A percentile compares a stretch with the other conserved stretches of the same genome.
These are phyloP conservation scores for Diabrotica balteata DNA, from an alignment of 2,888 invertebrate species.

Conservation along the genomic window DNA sequence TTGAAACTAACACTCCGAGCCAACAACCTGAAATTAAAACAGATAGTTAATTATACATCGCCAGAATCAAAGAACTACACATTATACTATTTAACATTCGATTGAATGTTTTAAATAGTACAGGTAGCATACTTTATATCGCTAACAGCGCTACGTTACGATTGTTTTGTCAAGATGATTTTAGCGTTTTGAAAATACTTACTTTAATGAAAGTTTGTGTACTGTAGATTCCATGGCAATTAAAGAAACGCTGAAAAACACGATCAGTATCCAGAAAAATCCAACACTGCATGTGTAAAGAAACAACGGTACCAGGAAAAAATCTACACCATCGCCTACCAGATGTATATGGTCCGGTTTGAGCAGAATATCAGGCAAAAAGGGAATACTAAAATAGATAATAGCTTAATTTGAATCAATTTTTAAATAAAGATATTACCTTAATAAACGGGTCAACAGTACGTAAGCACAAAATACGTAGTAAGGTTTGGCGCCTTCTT, in stretches of 20 bases:
- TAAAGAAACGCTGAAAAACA: slow-evolving; percentile 65
- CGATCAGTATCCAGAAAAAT: slow-evolving; percentile 64
- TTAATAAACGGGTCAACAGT: slow-evolving; percentile 58
- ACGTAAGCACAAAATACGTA: slow-evolving; percentile 64
- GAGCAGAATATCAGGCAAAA: slow-evolving; percentile 41
- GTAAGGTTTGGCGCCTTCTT: slow-evolving; percentile 68
- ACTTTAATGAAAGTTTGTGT: slow-evolving; percentile 73
- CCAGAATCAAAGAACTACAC: too few species aligned
- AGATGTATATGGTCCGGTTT: slow-evolving; percentile 51
- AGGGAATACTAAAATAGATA: slow-evolving; percentile 9
- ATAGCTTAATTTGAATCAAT: slow-evolving; percentile 13
- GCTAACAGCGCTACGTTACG: too few species aligned
- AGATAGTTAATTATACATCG: too few species aligned
- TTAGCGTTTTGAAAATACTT: slow-evolving; percentile 37
- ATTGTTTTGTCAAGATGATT: neutral
- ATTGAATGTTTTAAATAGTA: too few species aligned
- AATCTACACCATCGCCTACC: slow-evolving; percentile 53
- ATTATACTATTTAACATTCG: neutral
- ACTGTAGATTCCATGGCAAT: slow-evolving; percentile 75
- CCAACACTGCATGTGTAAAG: slow-evolving; percentile 71
- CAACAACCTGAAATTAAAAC: slow-evolving; percentile 57
- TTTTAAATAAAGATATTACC: slow-evolving; percentile 56
- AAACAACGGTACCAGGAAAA: slow-evolving; percentile 66
- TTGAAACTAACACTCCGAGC: slow-evolving; percentile 61
- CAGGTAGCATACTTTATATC: too few species aligned